Evolutionary conservation across 2,888 invertebrate genomes (phyloP), one percentile per base, ranked within the genome.

Genomic region (Agrilus cyanescens): DNA sequence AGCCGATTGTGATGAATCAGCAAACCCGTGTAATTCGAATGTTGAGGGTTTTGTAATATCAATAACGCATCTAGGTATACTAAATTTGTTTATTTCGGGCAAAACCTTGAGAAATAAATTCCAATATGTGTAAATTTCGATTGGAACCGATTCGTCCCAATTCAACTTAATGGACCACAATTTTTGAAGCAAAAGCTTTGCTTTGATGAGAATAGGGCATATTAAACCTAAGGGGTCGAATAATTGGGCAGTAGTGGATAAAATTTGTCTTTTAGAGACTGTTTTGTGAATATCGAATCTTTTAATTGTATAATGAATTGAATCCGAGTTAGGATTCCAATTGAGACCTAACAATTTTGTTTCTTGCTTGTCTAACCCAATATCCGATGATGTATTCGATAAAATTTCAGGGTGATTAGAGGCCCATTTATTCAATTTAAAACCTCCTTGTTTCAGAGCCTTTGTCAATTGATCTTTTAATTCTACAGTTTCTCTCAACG

Each of bases 131-230:
- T 18, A 32, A 6, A 39, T 39, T 16, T 39, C n/a, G 12, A n/a
- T 15, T 4, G 40, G 40, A 2, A 32, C 32, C 16, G 40, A 12
- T 12, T 40, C 33, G 16, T 40, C 40, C 40, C 40, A 40, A 18
- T 20, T 13, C 2, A 32, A 15, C 14, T 40, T 32, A 32, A 31
- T 32, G 3, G 12, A 12, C 40, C 40, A 40, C 10, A 32, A 16
- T 4, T 16, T 8, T 40, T 40, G 32, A 12, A 40, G n/a, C 12
- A 53, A 25, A 15, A 54, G 49, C 38, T 55, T 55, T 16, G 53
- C 52, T 6, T 40, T 40, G 6, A 51, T 12, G 7, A 8, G 14
- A 13, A 32, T 16, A 16, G 40, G 40, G 15, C 15, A 32, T 12
- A 40, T 15, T 7, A 40, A 18, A 4, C 40, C 40, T 18, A 32